Percentiles rank a stretch among this genome's conserved stretches.
phyloP scores from a whole-genome alignment of 2,888 invertebrate species.

The Teleogryllus oceanicus region DNA sequence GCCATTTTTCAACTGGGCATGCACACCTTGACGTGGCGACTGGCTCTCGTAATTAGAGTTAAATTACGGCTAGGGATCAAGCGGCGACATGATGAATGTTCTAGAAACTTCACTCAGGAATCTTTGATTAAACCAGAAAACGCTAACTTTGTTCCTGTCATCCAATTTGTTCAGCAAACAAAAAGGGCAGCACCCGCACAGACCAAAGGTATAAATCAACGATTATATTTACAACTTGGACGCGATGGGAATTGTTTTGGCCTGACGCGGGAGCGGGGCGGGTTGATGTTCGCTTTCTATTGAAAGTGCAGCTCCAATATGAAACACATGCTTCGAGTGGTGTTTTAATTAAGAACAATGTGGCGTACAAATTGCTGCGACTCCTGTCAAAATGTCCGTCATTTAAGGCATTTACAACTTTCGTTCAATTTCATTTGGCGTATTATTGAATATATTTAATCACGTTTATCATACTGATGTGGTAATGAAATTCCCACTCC shows the following conservation, averaged over 20 bases:
- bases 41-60: conserved; percentile 3
- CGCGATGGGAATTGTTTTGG: not conserved
- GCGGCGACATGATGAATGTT: not conserved
- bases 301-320: too few species aligned
- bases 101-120: conserved; percentile 4
- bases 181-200: not conserved
- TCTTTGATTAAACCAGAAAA: conserved; percentile 18
- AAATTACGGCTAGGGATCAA: not conserved
- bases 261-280: too few species aligned
- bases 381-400: too few species aligned
- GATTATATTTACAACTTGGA: not conserved
- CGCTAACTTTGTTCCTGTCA: conserved; percentile 18
- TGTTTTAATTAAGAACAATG: too few species aligned
- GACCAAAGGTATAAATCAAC: not conserved
- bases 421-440: too few species aligned
- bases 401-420: too few species aligned
- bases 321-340: too few species aligned
- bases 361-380: too few species aligned
- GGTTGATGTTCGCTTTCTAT: too few species aligned
- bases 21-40: conserved; percentile 1
- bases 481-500: too few species aligned
- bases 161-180: not conserved
- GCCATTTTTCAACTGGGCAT: not conserved
- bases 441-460: too few species aligned
- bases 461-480: too few species aligned